These are phyloP conservation scores for Calameuta pallipes DNA, from an alignment of 2,888 invertebrate genomes.

Conservation along the genomic window DNA sequence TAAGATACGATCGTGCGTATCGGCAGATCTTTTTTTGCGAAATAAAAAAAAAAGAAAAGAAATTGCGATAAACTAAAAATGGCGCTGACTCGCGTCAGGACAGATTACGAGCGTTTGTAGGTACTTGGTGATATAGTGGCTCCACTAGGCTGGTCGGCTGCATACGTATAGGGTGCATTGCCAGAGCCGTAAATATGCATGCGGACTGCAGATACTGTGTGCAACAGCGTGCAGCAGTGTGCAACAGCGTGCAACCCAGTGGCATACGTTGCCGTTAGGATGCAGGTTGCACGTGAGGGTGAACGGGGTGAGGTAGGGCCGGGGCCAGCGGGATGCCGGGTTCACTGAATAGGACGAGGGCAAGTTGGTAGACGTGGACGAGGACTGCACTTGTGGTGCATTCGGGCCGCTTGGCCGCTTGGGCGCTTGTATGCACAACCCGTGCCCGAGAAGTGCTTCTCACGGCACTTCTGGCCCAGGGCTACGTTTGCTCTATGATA, in stretches of 20 bases:
- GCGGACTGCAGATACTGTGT: constrained; percentile 1
- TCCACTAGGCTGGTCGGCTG: too few species aligned
- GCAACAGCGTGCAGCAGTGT: constrained; percentile 1
- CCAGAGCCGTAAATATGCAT: neutral
- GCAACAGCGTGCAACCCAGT: neutral
- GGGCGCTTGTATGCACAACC: neutral
- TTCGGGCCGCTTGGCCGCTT: neutral
- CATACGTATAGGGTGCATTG: neutral
- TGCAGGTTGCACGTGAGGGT: constrained; percentile 8
- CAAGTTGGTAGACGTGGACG: neutral
- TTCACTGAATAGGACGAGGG: neutral
- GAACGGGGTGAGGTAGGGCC: neutral
- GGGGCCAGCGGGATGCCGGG: neutral
- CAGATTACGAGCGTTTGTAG: too few species aligned
- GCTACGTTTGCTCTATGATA: neutral
- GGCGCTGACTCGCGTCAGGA: neutral
- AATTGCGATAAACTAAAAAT: neutral
- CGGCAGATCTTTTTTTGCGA: too few species aligned
- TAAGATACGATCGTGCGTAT: neutral
- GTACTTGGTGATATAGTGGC: too few species aligned
- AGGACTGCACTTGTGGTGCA: neutral
- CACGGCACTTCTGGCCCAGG: neutral
- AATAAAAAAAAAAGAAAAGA: too few species aligned
- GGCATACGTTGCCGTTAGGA: constrained; percentile 6
- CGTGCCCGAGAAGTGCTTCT: neutral